Percentiles rank a stretch among this genome's conserved stretches.
Conservation (phyloP, 2,888 invertebrate genomes). For the Diaprepes abbreviatus region DNA sequence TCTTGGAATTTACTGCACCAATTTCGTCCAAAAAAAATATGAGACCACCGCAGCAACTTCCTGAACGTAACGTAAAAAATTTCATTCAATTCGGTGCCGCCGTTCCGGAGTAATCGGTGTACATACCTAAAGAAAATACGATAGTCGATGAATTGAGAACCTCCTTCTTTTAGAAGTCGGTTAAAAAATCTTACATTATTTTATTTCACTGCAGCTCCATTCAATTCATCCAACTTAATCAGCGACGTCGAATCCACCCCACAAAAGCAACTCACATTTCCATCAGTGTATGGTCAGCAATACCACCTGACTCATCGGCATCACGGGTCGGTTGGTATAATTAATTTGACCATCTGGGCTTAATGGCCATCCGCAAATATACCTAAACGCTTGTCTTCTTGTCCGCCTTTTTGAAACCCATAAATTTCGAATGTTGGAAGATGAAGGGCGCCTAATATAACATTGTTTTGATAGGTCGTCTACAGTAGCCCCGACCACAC, state of each 20-base stretch:
- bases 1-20: too few relatives aligned
- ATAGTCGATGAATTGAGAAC: too few relatives aligned
- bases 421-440: slow-evolving; percentile 9
- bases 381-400: slow-evolving; percentile 6
- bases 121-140: too few relatives aligned
- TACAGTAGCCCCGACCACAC: slow-evolving; percentile 6
- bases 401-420: slow-evolving; percentile 16
- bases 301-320: background rate
- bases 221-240: too few relatives aligned
- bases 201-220: too few relatives aligned
- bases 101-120: too few relatives aligned
- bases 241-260: background rate
- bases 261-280: background rate
- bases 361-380: slow-evolving; percentile 14
- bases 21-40: too few relatives aligned
- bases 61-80: too few relatives aligned
- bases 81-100: too few relatives aligned
- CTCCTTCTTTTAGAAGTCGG: too few relatives aligned
- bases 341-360: slow-evolving; percentile 19
- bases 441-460: slow-evolving; percentile 14
- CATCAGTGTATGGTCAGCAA: background rate
- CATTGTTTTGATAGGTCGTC: background rate
- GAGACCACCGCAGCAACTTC: too few relatives aligned
- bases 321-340: slow-evolving; percentile 11
- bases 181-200: too few relatives aligned